phyloP scores from a whole-genome alignment of 2,113 vertebrate genomes.

The Ctenomys sociabilis region DNA sequence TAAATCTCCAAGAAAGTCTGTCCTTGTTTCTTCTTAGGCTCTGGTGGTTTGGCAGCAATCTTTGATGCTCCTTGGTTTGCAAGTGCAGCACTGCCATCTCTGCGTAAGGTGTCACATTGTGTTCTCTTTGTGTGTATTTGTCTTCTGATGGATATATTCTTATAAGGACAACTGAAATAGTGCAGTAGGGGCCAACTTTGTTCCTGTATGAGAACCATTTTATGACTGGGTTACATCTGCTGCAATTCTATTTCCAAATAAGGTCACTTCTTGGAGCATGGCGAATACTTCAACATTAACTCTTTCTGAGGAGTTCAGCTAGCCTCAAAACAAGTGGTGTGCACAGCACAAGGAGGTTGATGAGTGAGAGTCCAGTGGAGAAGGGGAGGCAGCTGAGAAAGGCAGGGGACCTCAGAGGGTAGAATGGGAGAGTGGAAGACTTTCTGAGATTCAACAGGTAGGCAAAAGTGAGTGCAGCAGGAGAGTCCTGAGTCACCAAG shows the following conservation, averaged over 20 bases:
- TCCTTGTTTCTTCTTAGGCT: not conserved
- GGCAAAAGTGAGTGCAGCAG: not conserved
- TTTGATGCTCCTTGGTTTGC: not conserved
- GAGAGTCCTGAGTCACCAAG: not conserved
- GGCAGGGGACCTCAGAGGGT: too few relatives aligned
- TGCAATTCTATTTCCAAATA: conserved; percentile 13
- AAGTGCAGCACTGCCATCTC: not conserved
- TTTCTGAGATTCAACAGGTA: not conserved
- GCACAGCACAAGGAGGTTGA: not conserved
- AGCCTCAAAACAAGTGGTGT: not conserved
- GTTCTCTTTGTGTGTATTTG: not conserved
- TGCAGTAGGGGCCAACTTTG: not conserved
- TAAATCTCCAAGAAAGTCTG: not conserved
- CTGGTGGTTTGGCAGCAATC: not conserved
- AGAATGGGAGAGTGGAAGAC: not conserved
- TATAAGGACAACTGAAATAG: not conserved
- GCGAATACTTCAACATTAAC: not conserved
- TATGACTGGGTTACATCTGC: conserved; percentile 15
- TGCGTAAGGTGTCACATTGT: not conserved
- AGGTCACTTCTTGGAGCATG: not conserved
- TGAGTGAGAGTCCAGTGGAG: not conserved
- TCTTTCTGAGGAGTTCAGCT: not conserved
- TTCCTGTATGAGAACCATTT: not conserved
- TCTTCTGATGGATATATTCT: not conserved
- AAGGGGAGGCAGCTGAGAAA: not conserved